Base-by-base conservation (phyloP, 2,888 invertebrate species). In the Sinelater perroti region DNA sequence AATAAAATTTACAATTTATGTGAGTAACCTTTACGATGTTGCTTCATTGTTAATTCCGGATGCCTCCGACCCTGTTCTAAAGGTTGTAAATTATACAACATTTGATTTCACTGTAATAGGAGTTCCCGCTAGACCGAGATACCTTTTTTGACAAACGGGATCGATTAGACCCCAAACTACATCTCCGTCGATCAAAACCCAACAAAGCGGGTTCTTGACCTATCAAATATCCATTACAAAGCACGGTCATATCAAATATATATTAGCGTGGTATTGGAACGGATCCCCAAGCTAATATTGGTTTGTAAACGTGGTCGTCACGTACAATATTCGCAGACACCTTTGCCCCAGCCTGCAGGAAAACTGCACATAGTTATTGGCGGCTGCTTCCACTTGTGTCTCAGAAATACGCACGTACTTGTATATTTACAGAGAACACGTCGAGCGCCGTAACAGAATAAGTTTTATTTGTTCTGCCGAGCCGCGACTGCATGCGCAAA, bases 241-340 rank as follows among this genome's bases (percentile, higher is more conserved):
- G 28, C 26, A 28, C 50, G 50, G 26, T 50, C 50, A 38, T 28
- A 50, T 50, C 38, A 50, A 50, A 50, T 50, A 50, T 50, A 50
- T 50, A 38, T 50, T 50, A 50, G 38, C 50, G 50, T 50, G 38
- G 38, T 50, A 50, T 50, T 50, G 50, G 38, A 38, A 38, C 38
- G 38, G 28, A 50, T 50, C 50, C 38, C 50, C 24, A 38, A 50
- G 31, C 26, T 50, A 50, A 50, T 50, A 50, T 50, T 50, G 50
- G 50, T 38, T 50, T 50, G 38, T 24, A 35, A 50, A 50, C 50
- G 38, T 50, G 31, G 38, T 16, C 26, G 28, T 50, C 50, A 50
- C 50, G 50, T 50, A 50, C 38, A 38, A 20, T 20, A 46, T 33
- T 46, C 33, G 31, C 33, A 46, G 33, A 33, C 46, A 44, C 44